Evolutionary conservation across 2,113 vertebrate species (phyloP).

Genomic region (Tachuris rubrigastra): DNA sequence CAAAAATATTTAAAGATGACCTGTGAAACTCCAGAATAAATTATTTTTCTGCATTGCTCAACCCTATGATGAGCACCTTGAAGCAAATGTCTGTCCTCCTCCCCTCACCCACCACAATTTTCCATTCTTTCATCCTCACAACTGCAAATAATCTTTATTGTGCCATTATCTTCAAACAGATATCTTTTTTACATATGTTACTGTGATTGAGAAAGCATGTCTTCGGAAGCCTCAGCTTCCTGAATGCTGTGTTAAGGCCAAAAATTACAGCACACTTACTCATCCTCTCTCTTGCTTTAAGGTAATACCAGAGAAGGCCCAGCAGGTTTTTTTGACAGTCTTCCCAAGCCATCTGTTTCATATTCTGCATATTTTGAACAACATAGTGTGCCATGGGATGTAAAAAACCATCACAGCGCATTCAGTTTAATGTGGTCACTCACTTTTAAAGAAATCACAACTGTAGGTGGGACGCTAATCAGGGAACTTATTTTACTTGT

Average conservation of each 20-base stretch:
- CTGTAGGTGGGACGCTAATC: too few species aligned
- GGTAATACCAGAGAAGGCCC: conserved; percentile 41
- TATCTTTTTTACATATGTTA: neutral
- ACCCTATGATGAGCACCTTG: neutral
- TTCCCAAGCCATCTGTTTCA: conserved; percentile 44
- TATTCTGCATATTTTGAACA: neutral
- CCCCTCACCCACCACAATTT: neutral
- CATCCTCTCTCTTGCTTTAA: conserved; percentile 6
- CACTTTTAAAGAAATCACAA: neutral
- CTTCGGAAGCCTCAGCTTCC: neutral
- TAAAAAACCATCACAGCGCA: neutral
- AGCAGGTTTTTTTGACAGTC: conserved; percentile 25
- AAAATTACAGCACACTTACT: conserved; percentile 37
- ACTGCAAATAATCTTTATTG: neutral
- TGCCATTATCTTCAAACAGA: neutral
- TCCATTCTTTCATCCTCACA: neutral
- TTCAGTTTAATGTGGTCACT: neutral
- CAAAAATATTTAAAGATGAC: neutral
- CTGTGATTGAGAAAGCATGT: neutral
- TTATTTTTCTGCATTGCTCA: neutral
- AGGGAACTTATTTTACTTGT: neutral
- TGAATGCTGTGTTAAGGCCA: neutral
- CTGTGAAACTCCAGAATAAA: neutral
- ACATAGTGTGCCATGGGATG: neutral
- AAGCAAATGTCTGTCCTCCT: neutral